A percentile compares a stretch with the other conserved stretches of the same genome.
Conservation (phyloP, 2,113 vertebrate genomes). For the Mixornis gularis region DNA sequence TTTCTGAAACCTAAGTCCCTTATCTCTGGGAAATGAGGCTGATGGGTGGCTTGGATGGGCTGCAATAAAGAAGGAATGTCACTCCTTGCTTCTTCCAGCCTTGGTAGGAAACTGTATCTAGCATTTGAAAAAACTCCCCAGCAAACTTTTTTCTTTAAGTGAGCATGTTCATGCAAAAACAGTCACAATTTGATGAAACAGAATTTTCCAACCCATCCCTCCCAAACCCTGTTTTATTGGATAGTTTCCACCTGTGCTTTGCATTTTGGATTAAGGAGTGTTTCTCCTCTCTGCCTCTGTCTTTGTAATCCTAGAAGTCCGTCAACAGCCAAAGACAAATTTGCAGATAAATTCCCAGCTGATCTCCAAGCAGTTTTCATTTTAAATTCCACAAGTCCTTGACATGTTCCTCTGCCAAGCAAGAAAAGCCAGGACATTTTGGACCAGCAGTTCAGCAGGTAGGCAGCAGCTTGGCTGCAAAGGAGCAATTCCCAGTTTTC, state of each 20-base stretch:
- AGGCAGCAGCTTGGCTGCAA: neutral
- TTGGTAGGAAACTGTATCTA: neutral
- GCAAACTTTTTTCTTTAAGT: neutral
- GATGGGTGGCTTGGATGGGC: neutral
- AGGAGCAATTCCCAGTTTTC: neutral
- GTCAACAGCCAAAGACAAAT: conserved; percentile 7
- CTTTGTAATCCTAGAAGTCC: neutral
- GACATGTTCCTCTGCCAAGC: neutral
- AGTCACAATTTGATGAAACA: neutral
- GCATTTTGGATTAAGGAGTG: conserved; percentile 4
- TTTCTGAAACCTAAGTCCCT: neutral
- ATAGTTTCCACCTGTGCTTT: neutral
- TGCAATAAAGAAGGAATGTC: neutral
- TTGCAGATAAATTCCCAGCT: conserved; percentile 14
- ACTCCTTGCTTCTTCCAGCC: neutral
- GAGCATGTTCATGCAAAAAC: neutral
- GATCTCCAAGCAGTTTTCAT: conserved; percentile 32
- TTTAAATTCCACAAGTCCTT: conserved; percentile 13
- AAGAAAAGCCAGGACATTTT: neutral
- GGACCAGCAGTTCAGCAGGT: conserved; percentile 28
- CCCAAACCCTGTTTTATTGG: neutral
- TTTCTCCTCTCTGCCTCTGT: neutral
- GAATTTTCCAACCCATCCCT: neutral
- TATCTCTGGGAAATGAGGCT: neutral
- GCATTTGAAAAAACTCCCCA: neutral